Evolutionary conservation across 2,888 invertebrate species (phyloP).

Genomic region (Rhyacophila evoluta): DNA sequence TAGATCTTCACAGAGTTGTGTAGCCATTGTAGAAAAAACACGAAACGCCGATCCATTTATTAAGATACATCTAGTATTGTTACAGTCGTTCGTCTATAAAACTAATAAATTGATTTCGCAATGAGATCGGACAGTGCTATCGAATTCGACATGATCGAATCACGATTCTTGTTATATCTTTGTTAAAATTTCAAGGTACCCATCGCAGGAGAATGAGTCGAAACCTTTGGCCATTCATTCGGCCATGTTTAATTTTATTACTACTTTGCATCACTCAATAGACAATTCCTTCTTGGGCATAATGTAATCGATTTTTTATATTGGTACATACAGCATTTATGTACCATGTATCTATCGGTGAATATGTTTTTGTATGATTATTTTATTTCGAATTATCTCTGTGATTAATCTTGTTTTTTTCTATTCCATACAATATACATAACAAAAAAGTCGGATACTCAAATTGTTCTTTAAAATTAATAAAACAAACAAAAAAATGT

Average conservation of each 20-base stretch:
- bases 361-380: conserved; percentile 5
- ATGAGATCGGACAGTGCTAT: background rate
- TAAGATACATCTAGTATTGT: background rate
- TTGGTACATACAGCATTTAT: no score
- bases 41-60: background rate
- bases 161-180: background rate
- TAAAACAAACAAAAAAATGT: no score
- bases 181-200: background rate
- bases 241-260: no score
- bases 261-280: no score
- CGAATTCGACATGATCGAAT: background rate
- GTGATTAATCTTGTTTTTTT: background rate
- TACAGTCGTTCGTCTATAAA: background rate
- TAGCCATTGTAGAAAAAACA: no score
- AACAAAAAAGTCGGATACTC: background rate
- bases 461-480: background rate
- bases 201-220: background rate
- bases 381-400: background rate
- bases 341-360: no score
- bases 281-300: no score
- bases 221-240: background rate
- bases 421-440: background rate
- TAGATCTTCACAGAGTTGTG: no score
- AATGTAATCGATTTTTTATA: no score
- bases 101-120: background rate